Evolutionary conservation across 2,113 vertebrate species (phyloP), one percentile per base, ranked within the genome.

Genomic region (Cynopterus brachyotis): DNA sequence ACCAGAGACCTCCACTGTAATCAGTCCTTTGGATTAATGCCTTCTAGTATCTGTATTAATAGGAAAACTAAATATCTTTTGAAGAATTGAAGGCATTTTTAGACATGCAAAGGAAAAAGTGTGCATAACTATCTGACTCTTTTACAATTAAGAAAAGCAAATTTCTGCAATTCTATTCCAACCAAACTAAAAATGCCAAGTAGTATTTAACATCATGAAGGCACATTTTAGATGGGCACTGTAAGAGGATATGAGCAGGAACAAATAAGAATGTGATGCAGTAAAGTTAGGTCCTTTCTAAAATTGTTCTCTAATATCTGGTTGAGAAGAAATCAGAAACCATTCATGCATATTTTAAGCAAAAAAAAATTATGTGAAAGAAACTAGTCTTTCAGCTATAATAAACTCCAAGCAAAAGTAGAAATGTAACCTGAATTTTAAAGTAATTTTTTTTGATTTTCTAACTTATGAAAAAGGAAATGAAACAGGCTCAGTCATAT

Each of bases 371-470:
- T 47, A 67, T 11, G 15, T 45, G 35, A 40, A 57, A 57, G 37
- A 57, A 40, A 22, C 17, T 26, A 91, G 55, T 75, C 50, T 93
- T 94, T 86, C 86, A 86, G 72, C 89, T 97, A 91, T 89, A 96
- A 96, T 96, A 89, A 96, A 69, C 37, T 82, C 72, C 73, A 90
- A 93, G 95, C 59, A 88, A 89, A 79, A 94, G 85, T 70, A 87
- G 69, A 91, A 35, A 75, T 92, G 72, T 73, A 96, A 83, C 85
- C 62, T 89, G 96, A 97, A 96, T 96, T 96, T 94, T 94, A 95
- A 95, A 97, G 95, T 80, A 96, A 95, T 93, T 96, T 79, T 95
- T 92, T 96, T 79, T 95, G 70, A 83, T 96, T 96, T 97, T 96
- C 94, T 62, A 96, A 67, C 79, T 89, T 78, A 89, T 78, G 47